phyloP scores from a whole-genome alignment of 2,797 vertebrate species.

The Halcyon leucocephala region DNA sequence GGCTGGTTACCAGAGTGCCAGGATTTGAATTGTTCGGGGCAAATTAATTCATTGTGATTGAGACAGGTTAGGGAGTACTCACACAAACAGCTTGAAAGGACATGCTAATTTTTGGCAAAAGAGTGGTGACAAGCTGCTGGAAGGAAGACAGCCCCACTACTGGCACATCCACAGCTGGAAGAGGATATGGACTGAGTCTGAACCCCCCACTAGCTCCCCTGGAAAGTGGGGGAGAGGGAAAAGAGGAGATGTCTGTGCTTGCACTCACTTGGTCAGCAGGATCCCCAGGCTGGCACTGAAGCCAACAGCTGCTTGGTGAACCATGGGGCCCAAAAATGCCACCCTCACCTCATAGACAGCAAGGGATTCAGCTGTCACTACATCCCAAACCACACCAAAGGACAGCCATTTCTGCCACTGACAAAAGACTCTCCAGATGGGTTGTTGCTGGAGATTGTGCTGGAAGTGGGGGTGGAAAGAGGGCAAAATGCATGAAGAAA shows the following conservation, averaged over 20 bases:
- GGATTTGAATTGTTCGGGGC: not conserved
- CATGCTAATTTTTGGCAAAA: not conserved
- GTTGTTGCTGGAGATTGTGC: slow-evolving; percentile 74
- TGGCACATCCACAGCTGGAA: not conserved
- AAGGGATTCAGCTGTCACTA: slow-evolving; percentile 65
- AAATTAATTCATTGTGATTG: not conserved
- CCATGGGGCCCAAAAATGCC: slow-evolving; percentile 51
- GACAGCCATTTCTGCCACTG: slow-evolving; percentile 69
- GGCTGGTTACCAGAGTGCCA: not conserved
- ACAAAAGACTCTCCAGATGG: slow-evolving; percentile 54
- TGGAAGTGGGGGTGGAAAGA: slow-evolving; percentile 5
- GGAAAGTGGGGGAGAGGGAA: not conserved
- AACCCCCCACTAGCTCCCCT: not conserved
- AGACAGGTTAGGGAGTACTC: not conserved
- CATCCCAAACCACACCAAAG: not conserved
- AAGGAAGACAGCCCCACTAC: not conserved
- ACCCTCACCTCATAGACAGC: slow-evolving; percentile 60
- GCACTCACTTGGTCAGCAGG: slow-evolving; percentile 69
- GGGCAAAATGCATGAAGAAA: slow-evolving; percentile 56
- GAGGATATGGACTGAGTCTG: not conserved
- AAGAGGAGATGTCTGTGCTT: not conserved
- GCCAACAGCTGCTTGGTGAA: slow-evolving; percentile 68
- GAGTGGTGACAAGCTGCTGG: not conserved
- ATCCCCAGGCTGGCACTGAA: slow-evolving; percentile 66
- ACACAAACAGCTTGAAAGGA: not conserved